Evolutionary conservation across 2,888 invertebrate species (phyloP).

Genomic region (Leptodirus hochenwartii): DNA sequence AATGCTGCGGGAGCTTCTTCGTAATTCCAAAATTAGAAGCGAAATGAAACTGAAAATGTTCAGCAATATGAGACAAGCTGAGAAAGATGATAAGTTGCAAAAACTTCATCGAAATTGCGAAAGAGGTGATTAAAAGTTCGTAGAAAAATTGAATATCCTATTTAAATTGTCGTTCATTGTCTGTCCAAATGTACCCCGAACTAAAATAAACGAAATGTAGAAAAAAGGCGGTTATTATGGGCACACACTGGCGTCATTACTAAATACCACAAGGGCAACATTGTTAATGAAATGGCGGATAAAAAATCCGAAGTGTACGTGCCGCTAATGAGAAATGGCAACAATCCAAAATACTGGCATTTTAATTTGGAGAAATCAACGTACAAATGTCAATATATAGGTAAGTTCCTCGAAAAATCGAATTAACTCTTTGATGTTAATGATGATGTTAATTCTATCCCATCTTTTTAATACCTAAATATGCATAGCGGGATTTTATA

Average conservation of each 20-base stretch:
- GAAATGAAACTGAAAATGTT: constrained; percentile 32
- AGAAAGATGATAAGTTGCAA: constrained; percentile 35
- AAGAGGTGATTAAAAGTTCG: constrained; percentile 24
- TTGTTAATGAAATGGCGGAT: constrained; percentile 32
- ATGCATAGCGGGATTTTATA: constrained; percentile 3
- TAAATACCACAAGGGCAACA: constrained; percentile 28
- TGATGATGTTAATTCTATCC: too few relatives aligned
- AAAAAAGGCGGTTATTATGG: constrained; percentile 12
- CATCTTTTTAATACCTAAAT: too few relatives aligned
- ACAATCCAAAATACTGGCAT: constrained; percentile 42
- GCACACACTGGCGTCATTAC: constrained; percentile 12
- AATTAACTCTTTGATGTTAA: too few relatives aligned
- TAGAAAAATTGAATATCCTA: background rate
- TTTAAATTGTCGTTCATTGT: too few relatives aligned
- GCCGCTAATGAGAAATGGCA: constrained; percentile 43
- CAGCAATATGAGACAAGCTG: constrained; percentile 31
- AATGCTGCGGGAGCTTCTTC: constrained; percentile 35
- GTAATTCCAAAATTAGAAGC: constrained; percentile 26
- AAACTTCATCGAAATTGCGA: constrained; percentile 34
- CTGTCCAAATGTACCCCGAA: too few relatives aligned
- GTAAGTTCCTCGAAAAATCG: constrained; percentile 12
- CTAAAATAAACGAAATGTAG: constrained; percentile 6
- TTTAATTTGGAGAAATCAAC: constrained; percentile 27
- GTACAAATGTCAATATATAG: constrained; percentile 22
- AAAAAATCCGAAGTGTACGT: constrained; percentile 43